Conservation (phyloP, 1,140 invertebrate genomes). For the Stegodyphus dumicola region DNA sequence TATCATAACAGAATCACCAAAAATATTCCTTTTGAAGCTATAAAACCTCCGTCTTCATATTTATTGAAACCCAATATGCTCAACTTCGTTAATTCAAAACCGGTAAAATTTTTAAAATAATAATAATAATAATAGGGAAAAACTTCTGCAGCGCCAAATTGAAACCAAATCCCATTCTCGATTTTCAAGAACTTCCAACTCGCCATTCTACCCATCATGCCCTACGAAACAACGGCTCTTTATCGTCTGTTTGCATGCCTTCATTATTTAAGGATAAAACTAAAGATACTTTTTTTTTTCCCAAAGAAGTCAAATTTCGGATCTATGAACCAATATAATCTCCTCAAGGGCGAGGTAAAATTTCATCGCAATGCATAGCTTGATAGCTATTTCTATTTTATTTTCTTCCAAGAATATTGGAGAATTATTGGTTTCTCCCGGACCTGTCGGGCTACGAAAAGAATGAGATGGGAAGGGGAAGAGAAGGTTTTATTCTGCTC, state of each 20-base stretch:
- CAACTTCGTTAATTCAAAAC: too few relatives aligned
- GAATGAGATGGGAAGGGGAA: neutral
- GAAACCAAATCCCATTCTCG: conserved; percentile 17
- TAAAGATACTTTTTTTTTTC: conserved; percentile 1
- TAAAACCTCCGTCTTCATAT: too few relatives aligned
- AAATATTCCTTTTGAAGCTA: too few relatives aligned
- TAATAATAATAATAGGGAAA: too few relatives aligned
- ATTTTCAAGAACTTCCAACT: conserved; percentile 14
- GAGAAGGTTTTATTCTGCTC: conserved; percentile 39
- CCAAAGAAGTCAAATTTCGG: conserved; percentile 3
- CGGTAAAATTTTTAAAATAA: too few relatives aligned
- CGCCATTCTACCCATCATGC: conserved; percentile 4
- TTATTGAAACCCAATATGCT: too few relatives aligned
- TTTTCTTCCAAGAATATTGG: conserved; percentile 42
- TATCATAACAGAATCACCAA: too few relatives aligned
- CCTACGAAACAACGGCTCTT: neutral
- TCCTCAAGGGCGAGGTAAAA: conserved; percentile 4
- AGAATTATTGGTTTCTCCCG: conserved; percentile 44
- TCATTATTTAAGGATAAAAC: conserved; percentile 47
- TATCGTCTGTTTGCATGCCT: conserved; percentile 22
- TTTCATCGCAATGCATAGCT: conserved; percentile 28
- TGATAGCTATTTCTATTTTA: conserved; percentile 35
- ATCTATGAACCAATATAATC: conserved; percentile 35
- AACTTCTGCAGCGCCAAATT: neutral
- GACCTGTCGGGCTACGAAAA: conserved; percentile 14